Conservation (phyloP, 2,888 invertebrate species). For the Tipula vernalis region DNA sequence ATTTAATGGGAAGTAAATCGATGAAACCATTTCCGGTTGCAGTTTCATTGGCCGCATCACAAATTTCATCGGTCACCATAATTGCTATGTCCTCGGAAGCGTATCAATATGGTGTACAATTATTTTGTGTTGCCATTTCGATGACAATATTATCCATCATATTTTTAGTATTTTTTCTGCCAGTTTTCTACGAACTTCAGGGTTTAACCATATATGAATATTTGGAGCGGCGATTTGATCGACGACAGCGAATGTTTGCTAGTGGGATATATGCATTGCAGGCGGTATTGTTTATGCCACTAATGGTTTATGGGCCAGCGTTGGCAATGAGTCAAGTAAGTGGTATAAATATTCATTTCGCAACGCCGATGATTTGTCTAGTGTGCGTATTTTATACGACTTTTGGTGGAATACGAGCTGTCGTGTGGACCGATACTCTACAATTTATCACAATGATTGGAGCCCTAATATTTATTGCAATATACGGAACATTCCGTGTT, state of each 20-base stretch:
- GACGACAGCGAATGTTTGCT: slow-evolving; percentile 43
- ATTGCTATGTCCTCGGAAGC: not conserved
- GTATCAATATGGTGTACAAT: not conserved
- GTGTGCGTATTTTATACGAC: slow-evolving; percentile 67
- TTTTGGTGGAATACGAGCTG: slow-evolving; percentile 45
- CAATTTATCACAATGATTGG: slow-evolving; percentile 45
- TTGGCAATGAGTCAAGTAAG: slow-evolving; percentile 60
- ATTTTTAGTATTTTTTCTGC: slow-evolving; percentile 34
- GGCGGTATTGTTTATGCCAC: slow-evolving; percentile 45
- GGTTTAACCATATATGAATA: slow-evolving; percentile 58
- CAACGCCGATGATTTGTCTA: slow-evolving; percentile 54
- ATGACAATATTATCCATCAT: not conserved
- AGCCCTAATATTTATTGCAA: slow-evolving; percentile 41
- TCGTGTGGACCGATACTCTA: slow-evolving; percentile 49
- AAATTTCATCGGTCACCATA: not conserved
- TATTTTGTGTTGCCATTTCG: not conserved
- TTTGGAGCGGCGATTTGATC: slow-evolving; percentile 49
- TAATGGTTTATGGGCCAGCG: slow-evolving; percentile 58
- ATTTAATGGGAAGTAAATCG: not conserved
- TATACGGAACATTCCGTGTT: slow-evolving; percentile 41
- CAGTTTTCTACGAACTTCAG: slow-evolving; percentile 58
- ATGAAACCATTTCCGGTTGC: not conserved
- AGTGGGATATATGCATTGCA: slow-evolving; percentile 47
- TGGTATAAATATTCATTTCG: slow-evolving; percentile 48
- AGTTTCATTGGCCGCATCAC: not conserved